Percentiles rank a stretch among this genome's conserved stretches.
Conservation (phyloP, 2,113 vertebrate genomes). For the Balaenoptera acutorostrata region DNA sequence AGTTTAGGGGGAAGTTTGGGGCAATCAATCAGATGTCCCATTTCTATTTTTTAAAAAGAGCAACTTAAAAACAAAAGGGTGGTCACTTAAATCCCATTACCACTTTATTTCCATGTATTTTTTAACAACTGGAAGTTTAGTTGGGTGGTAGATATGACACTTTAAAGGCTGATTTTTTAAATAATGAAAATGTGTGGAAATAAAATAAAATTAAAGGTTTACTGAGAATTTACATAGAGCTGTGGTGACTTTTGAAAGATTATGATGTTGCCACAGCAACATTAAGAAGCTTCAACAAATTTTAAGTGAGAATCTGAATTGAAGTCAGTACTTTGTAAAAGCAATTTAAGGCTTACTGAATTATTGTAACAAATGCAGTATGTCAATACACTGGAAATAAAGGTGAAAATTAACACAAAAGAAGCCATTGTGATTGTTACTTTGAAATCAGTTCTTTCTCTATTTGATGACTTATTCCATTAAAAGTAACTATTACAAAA, state of each 20-base stretch:
- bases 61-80: background rate
- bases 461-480: conserved; percentile 17
- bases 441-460: background rate
- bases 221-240: background rate
- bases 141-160: background rate
- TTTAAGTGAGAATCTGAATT: conserved; percentile 21
- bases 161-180: background rate
- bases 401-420: conserved; percentile 24
- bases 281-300: background rate
- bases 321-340: background rate
- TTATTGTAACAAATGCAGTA: background rate
- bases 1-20: background rate
- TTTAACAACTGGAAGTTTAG: background rate
- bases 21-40: background rate
- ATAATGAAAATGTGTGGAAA: conserved; percentile 24
- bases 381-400: background rate
- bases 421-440: background rate
- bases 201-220: background rate
- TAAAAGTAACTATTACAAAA: conserved; percentile 47
- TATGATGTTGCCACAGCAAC: conserved; percentile 32
- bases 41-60: background rate
- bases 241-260: background rate
- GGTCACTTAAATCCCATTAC: background rate
- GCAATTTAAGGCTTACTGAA: conserved; percentile 25
- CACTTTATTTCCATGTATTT: background rate